Base-by-base conservation (phyloP, 2,888 invertebrate species). In the Elegia similella region DNA sequence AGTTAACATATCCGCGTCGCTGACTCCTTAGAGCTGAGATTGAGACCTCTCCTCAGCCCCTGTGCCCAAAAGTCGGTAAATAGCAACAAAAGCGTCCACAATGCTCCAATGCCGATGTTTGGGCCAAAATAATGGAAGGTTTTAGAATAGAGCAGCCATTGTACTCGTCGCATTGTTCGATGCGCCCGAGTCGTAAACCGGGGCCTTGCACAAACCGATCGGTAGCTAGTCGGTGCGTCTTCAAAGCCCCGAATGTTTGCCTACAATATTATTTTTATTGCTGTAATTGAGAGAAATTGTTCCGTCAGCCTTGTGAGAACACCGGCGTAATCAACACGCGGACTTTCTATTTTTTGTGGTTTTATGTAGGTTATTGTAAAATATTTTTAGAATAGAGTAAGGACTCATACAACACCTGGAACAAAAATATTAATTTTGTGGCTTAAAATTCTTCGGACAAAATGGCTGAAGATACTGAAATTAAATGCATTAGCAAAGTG, bases 11-110 rank as follows among this genome's bases (percentile, higher is more conserved):
- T 32, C 46, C 17, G 78, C 70, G 69, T 75, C 80, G 79, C 72
- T 78, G 75, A 61, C 68, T 76, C 80, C 55, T 50, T 15, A 50
- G 13, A 67, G 73, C 79, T 79, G 71, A 73, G 74, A 76, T 79
- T 76, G 72, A 75, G 74, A 82, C 82, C 84, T 76, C 77, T 75
- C n/a, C 70, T 70, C 76, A 72, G 76, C 82, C 84, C 81, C 83
- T 84, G 76, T 82, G 79, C 86, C 89, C 86, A 84, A 89, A 86
- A 89, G 88, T 90, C 86, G 88, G 89, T 89, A 90, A 90, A 90
- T 85, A 86, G 60, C 70, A 75, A 91, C 90, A 91, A 91, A 84
- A 78, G 85, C 68, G 60, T 62, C 66, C 66, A 91, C 90, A 90
- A 91, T 86, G 63, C 75, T 23, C 62, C 82, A 84, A 88, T 87